Base-by-base conservation (phyloP, 1,140 invertebrate genomes). In the Orchesella cincta region DNA sequence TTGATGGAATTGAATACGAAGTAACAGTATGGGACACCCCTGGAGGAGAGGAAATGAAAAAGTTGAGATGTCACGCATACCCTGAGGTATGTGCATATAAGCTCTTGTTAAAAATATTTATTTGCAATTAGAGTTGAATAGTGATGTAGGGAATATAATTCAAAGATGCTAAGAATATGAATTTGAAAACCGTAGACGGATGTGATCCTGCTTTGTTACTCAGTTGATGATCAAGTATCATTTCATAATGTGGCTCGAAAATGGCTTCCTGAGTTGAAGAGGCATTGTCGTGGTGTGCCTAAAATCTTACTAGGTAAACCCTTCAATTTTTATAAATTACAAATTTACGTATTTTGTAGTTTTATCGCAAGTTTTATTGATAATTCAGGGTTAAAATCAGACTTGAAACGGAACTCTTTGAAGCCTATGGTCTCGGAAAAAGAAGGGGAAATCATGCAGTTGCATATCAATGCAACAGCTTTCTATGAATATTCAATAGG, bases 241-340 rank as follows among this genome's bases (percentile, higher is more conserved):
- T 87, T 85, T 83, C 85, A 88, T 80, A 88, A 88, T 83, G 82
- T 88, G 46, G 82, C 82, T 31, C 85, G 84, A 51, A 87, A 88
- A 83, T 88, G 88, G 88, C 83, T 85, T 71, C 87, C 87, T 28
- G 87, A 88, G 79, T 46, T 81, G 64, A 62, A 85, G 78, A 86
- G 88, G 74, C 87, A 88, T 76, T 88, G 87, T 83, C 86, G 86
- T 16, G 86, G 85, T 78, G 86, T 85, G 36, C 87, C 87, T 1
- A 84, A 86, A 72, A 84, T 88, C 78, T 82, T 88, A 67, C 85
- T 88, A 75, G 88, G 88, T 87, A 73, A 36, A 28, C n/a, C 28
- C 16, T 29, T 39, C 33, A 12, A 28, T 39, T 29, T 54, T 39
- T 36, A 39, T 31, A 34, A 31, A 26, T 23, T 36, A 26, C 1